A percentile compares a stretch with the other conserved stretches of the same genome.
Conservation (phyloP, 2,113 vertebrate genomes). For the Microcebus lehilahytsara region DNA sequence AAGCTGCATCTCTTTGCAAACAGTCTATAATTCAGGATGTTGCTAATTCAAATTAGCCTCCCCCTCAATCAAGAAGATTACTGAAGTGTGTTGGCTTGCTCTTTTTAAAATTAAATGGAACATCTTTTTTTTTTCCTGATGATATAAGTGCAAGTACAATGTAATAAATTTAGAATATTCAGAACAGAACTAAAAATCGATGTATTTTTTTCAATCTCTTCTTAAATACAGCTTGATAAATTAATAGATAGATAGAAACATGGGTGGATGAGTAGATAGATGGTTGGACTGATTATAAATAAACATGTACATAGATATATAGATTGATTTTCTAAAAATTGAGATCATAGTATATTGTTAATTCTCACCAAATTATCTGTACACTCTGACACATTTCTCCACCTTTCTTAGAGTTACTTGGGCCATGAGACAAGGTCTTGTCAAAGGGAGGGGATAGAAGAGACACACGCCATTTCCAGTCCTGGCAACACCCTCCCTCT, state of each 20-base stretch:
- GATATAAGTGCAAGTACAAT: constrained; percentile 30
- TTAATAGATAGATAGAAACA: not conserved
- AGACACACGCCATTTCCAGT: not conserved
- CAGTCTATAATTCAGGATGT: constrained; percentile 37
- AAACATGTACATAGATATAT: not conserved
- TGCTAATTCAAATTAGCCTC: constrained; percentile 46
- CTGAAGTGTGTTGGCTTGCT: constrained; percentile 50
- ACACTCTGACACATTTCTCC: not conserved
- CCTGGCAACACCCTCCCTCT: not conserved
- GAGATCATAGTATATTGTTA: not conserved
- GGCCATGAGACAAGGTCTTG: too few relatives aligned
- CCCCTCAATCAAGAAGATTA: constrained; percentile 48
- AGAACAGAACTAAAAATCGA: not conserved
- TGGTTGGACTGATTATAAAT: not conserved
- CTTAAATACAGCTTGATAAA: not conserved
- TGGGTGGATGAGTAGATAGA: not conserved
- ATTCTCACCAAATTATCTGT: not conserved
- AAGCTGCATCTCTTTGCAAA: constrained; percentile 53
- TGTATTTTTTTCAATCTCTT: not conserved
- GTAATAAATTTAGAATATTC: constrained; percentile 38
- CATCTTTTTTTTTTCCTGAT: not conserved
- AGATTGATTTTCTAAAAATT: not conserved
- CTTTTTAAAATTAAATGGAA: constrained; percentile 30
- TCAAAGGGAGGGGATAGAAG: too few relatives aligned
- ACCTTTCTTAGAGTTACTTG: not conserved